Conservation (phyloP, 2,113 vertebrate genomes). For the Vombatus ursinus region DNA sequence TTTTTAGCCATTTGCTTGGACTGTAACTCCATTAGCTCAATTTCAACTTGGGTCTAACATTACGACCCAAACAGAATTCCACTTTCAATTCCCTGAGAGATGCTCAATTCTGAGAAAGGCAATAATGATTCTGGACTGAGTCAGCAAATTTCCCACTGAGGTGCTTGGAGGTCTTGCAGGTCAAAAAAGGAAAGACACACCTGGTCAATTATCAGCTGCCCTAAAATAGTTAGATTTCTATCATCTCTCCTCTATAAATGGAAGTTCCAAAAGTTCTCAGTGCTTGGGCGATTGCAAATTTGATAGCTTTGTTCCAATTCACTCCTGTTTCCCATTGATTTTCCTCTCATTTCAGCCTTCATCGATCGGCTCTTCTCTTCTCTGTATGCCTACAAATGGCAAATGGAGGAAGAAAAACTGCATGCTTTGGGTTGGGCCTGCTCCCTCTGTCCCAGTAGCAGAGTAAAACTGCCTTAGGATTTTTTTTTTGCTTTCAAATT, state of each 20-base stretch:
- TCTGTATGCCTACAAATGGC: conserved; percentile 73
- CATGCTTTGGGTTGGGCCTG: conserved; percentile 55
- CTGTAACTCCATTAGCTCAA: conserved; percentile 13
- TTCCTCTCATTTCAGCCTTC: conserved; percentile 78
- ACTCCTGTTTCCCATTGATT: conserved; percentile 78
- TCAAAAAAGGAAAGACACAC: conserved; percentile 70
- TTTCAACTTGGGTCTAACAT: conserved; percentile 59
- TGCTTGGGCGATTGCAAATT: conserved; percentile 68
- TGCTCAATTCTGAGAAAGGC: conserved; percentile 59
- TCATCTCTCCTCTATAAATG: conserved; percentile 72
- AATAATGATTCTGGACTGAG: conserved; percentile 53
- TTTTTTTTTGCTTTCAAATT: not conserved
- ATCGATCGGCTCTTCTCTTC: conserved; percentile 78
- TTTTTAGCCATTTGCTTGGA: conserved; percentile 56
- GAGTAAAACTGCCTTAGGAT: not conserved
- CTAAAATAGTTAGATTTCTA: conserved; percentile 70
- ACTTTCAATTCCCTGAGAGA: conserved; percentile 55
- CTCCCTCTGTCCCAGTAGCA: conserved; percentile 54
- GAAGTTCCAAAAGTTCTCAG: conserved; percentile 67
- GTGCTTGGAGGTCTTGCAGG: conserved; percentile 46
- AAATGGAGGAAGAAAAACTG: conserved; percentile 72
- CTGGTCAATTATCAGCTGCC: conserved; percentile 64
- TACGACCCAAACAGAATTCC: conserved; percentile 50
- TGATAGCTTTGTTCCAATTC: conserved; percentile 80
- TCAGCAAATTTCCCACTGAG: conserved; percentile 67